Conservation (phyloP, 2,113 vertebrate genomes). For the Leptobrachium ailaonicum region DNA sequence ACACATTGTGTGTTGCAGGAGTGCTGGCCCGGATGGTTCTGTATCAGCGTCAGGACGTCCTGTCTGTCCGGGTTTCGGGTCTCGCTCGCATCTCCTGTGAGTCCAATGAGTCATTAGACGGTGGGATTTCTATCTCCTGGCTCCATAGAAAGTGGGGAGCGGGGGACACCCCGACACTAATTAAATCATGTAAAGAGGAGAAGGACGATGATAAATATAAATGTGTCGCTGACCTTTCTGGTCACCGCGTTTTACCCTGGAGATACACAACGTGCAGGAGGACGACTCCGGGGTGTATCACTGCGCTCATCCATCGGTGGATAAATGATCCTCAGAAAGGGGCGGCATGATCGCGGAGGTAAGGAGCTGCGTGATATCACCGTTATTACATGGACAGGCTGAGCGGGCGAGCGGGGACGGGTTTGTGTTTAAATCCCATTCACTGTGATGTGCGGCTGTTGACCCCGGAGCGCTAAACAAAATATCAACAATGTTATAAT, state of each 20-base stretch:
- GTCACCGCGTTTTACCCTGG: neutral
- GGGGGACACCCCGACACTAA: neutral
- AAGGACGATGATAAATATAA: neutral
- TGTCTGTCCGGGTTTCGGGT: neutral
- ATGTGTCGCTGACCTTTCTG: neutral
- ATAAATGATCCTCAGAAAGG: neutral
- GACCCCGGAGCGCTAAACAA: too few species aligned
- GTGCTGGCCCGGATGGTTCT: neutral
- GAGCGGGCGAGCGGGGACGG: too few species aligned
- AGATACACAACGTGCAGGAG: constrained; percentile 9
- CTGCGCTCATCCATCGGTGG: neutral
- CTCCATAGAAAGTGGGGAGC: neutral
- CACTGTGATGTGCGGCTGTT: too few species aligned
- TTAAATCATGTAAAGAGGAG: neutral
- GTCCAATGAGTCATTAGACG: neutral
- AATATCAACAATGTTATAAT: too few species aligned
- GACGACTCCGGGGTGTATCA: constrained; percentile 15
- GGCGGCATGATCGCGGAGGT: constrained; percentile 6
- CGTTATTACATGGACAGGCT: too few species aligned
- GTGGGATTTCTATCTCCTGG: neutral
- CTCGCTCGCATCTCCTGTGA: neutral
- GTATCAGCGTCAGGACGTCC: constrained; percentile 9
- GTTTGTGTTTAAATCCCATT: too few species aligned
- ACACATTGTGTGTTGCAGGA: neutral
- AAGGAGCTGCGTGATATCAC: neutral